These are phyloP conservation scores for Symphodus melops DNA, from an alignment of 2,113 vertebrate species.

Conservation along the genomic window DNA sequence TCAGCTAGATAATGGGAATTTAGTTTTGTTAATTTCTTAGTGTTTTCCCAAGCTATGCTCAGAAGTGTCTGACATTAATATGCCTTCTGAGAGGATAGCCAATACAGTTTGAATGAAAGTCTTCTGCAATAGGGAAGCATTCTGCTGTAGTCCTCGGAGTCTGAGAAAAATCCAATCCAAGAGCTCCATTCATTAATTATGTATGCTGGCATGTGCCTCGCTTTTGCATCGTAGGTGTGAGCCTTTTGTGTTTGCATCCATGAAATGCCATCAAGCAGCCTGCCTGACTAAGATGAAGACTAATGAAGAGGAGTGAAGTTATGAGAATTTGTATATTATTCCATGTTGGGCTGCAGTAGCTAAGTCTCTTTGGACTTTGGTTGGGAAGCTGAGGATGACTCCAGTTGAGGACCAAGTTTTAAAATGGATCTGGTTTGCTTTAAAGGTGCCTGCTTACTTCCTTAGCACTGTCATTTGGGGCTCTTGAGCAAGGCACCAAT, in stretches of 20 bases:
- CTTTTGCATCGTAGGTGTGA: slow-evolving; percentile 7
- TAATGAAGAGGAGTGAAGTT: neutral
- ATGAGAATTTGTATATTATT: neutral
- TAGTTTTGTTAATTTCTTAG: neutral
- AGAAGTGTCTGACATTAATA: neutral
- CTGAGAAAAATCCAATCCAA: slow-evolving; percentile 39
- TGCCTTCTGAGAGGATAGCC: slow-evolving; percentile 6
- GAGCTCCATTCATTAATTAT: slow-evolving; percentile 25
- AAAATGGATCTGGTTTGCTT: no score
- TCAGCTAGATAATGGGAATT: neutral
- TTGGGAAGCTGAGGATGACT: no score
- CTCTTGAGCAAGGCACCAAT: no score
- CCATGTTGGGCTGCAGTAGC: no score
- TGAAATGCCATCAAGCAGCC: neutral
- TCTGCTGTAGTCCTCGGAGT: slow-evolving; percentile 14
- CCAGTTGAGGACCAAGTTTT: no score
- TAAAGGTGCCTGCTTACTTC: no score
- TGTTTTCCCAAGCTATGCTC: neutral
- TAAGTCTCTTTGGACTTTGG: no score
- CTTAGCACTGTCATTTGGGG: no score
- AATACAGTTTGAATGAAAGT: slow-evolving; percentile 9
- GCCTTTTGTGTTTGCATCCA: slow-evolving; percentile 2
- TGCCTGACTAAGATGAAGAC: slow-evolving; percentile 2
- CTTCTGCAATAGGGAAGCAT: slow-evolving; percentile 1
- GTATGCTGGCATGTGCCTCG: slow-evolving; percentile 13